Evolutionary conservation across 1,140 invertebrate genomes (phyloP).

Genomic region (Calliphora vicina): DNA sequence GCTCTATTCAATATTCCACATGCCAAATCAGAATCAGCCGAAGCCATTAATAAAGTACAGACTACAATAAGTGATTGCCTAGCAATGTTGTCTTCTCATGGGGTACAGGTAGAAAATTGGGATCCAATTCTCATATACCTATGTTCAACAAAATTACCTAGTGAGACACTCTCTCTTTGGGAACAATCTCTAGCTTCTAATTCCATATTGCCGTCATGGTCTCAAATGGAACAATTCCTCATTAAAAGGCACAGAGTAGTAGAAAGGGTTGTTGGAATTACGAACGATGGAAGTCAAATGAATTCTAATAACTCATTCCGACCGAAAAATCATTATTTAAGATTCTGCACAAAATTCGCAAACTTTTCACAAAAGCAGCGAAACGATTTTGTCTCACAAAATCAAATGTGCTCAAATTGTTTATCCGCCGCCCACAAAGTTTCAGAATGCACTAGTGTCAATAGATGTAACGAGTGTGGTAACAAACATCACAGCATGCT

Average conservation of each 20-base stretch:
- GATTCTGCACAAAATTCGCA: neutral
- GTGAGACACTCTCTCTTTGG: neutral
- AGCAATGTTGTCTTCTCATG: neutral
- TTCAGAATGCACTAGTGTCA: neutral
- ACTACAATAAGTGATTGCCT: neutral
- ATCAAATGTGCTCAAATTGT: neutral
- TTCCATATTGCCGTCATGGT: neutral
- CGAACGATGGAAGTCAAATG: neutral
- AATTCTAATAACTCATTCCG: neutral
- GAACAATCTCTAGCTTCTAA: neutral
- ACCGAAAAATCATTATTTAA: neutral
- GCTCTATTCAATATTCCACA: neutral
- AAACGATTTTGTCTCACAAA: neutral
- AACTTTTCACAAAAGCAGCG: too few relatives aligned
- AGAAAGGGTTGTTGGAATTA: neutral
- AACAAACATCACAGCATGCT: neutral
- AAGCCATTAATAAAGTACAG: neutral
- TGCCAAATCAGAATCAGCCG: neutral
- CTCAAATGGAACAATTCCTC: neutral
- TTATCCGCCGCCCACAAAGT: neutral
- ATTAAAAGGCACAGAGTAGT: neutral
- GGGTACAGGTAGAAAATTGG: neutral
- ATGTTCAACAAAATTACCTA: neutral
- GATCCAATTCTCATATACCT: neutral
- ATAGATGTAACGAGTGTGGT: neutral